Evolutionary conservation across 2,797 vertebrate genomes (phyloP), one percentile per base, ranked within the genome.

Genomic region (Spinibarbus caldwelli): DNA sequence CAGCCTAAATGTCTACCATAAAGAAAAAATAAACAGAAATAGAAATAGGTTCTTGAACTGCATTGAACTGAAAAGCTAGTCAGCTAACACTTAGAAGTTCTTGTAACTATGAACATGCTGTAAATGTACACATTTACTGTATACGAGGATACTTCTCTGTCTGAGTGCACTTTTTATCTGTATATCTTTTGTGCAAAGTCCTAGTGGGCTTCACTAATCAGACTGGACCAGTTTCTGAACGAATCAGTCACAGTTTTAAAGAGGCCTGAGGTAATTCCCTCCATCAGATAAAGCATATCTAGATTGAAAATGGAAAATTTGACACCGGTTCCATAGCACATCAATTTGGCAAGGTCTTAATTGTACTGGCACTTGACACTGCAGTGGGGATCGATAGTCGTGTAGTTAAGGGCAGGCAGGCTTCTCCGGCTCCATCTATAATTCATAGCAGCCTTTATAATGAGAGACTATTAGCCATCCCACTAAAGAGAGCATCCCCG

Each of bases 361-460:
- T 85, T 89, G 85, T 62, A 47, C 41, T 82, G 57, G 82, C 59
- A 80, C 80, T 45, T 67, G 36, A 73, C 36, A 29, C 75, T 76
- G 71, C 67, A 41, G 21, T 45, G 68, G 73, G 71, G 87, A 91
- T 91, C 89, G 31, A 91, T 91, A 90, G 78, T 82, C 62, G 82
- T 36, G 73, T 86, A 83, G 86, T 90, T 89, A 68, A 87, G 85
- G 79, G 76, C 76, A 84, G 78, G 64, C 87, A 86, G 72, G 68
- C 89, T 78, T 84, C 36, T 29, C 67, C 43, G 59, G 71, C 83
- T 86, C 52, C 77, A 90, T 91, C 85, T 89, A 90, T 89, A 91
- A 90, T 89, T 91, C 86, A 91, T 89, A 85, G 5, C 43, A 78
- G 67, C 80, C 67, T 76, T 80, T 62, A 73, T 90, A 88, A 91